Evolutionary conservation across 2,888 invertebrate genomes (phyloP), one percentile per base, ranked within the genome.

Genomic region (Chalcosyrphus nemorum): DNA sequence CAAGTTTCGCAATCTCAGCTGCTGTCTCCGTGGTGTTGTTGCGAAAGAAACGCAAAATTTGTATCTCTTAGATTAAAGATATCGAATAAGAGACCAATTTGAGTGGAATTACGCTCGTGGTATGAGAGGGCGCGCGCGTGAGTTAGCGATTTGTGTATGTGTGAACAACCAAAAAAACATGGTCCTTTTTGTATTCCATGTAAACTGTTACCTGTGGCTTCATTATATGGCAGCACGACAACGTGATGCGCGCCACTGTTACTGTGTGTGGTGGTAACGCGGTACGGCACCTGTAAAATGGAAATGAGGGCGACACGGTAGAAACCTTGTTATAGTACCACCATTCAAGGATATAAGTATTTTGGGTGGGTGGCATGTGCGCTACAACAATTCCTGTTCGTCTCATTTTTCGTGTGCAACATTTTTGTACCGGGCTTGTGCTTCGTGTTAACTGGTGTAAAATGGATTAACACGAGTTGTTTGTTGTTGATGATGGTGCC

Each of bases 391-490:
- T 35, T 47, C 4, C 32, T n/a, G n/a, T n/a, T 43, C 38, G 6
- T 50, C 15, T 41, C 1, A 45, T 32, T 43, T n/a, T 19, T 38
- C 45, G 24, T 27, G 19, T 52, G 74, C 66, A 66, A 59, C 65
- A 74, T 52, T 59, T 76, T 56, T 65, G 71, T n/a, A n/a, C 38
- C 45, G 76, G 70, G 63, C 56, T 15, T 76, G 70, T 76, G 63
- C n/a, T 24, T 24, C 76, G 54, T 81, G 77, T 77, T 81, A 76
- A 77, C 81, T 81, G 63, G 76, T 81, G 75, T 81, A 81, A 81
- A 76, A 71, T 77, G 81, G 81, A 81, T 81, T 76, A 81, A 81
- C 81, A 81, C 65, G 76, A 81, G 50, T 76, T 81, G 81, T 77
- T 75, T 81, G 81, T 76, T 71, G 70, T 57, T 71, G 81, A 81